Evolutionary conservation across 2,888 invertebrate species (phyloP).

Genomic region (Caenorhabditis wallacei): DNA sequence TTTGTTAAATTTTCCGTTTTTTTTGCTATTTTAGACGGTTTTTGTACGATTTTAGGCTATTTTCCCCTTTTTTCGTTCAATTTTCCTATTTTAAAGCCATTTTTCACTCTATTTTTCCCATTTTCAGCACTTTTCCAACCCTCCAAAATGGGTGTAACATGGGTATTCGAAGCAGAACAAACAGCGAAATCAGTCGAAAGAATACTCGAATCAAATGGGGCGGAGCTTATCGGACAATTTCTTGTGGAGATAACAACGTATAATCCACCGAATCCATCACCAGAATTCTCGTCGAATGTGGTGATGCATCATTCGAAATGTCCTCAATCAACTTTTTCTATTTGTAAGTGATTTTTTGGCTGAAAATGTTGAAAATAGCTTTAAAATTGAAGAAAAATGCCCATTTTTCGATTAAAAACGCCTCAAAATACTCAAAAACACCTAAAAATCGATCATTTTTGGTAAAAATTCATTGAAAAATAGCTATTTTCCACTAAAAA

Average conservation of each 20-base stretch:
- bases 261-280: conserved; percentile 29
- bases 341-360: conserved; percentile 51
- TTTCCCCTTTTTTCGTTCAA: too few relatives aligned
- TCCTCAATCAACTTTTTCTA: conserved; percentile 78
- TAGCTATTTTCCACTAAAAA: too few relatives aligned
- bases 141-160: conserved; percentile 74
- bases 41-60: too few relatives aligned
- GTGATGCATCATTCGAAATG: conserved; percentile 78
- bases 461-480: too few relatives aligned
- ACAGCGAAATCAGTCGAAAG: conserved; percentile 62
- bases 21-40: too few relatives aligned
- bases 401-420: not conserved
- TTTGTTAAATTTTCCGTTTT: too few relatives aligned
- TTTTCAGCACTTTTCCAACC: not conserved
- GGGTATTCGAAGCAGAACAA: conserved; percentile 72
- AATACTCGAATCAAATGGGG: conserved; percentile 59
- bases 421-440: too few relatives aligned
- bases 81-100: too few relatives aligned
- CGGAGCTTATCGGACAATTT: conserved; percentile 41
- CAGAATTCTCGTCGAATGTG: conserved; percentile 33
- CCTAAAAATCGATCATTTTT: too few relatives aligned
- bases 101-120: too few relatives aligned
- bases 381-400: conserved; percentile 1
- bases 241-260: conserved; percentile 48
- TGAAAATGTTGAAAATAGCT: not conserved